Conservation (phyloP, 2,888 invertebrate genomes). For the Nasonovia ribisnigri region DNA sequence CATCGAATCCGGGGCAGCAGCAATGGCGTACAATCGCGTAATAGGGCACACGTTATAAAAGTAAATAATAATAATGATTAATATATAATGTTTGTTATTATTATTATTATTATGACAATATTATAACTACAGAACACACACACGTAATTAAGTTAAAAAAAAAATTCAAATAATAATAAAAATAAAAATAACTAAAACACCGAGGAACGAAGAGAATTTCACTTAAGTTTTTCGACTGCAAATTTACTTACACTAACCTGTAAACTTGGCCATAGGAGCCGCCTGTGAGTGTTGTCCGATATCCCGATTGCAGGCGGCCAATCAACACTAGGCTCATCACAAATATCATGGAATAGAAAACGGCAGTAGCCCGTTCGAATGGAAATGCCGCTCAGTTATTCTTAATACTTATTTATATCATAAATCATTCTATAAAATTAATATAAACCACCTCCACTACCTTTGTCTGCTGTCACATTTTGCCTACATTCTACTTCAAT, state of each 20-base stretch:
- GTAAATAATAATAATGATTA: constrained; percentile 8
- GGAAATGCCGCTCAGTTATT: background rate
- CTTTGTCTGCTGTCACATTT: background rate
- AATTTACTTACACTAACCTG: constrained; percentile 54
- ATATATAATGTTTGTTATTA: too few species aligned
- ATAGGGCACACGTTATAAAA: constrained; percentile 23
- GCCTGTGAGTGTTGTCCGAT: constrained; percentile 42
- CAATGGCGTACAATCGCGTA: background rate
- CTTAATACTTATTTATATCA: background rate
- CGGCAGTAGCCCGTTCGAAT: background rate
- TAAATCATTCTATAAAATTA: background rate
- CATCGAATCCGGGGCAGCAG: constrained; percentile 25
- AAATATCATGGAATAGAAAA: constrained; percentile 42
- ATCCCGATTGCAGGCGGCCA: constrained; percentile 40
- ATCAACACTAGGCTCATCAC: constrained; percentile 31
- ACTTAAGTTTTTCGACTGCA: background rate
- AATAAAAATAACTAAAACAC: background rate
- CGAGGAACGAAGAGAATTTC: background rate
- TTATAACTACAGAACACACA: constrained; percentile 29
- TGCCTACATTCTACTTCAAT: background rate
- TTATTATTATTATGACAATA: background rate
- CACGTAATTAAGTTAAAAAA: background rate
- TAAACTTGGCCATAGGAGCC: constrained; percentile 59
- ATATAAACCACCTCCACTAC: background rate
- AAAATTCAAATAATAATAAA: background rate